Percentiles rank a stretch among this genome's conserved stretches.
These are phyloP conservation scores for Sciaenops ocellatus DNA, from an alignment of 2,797 vertebrate species.

Conservation along the genomic window DNA sequence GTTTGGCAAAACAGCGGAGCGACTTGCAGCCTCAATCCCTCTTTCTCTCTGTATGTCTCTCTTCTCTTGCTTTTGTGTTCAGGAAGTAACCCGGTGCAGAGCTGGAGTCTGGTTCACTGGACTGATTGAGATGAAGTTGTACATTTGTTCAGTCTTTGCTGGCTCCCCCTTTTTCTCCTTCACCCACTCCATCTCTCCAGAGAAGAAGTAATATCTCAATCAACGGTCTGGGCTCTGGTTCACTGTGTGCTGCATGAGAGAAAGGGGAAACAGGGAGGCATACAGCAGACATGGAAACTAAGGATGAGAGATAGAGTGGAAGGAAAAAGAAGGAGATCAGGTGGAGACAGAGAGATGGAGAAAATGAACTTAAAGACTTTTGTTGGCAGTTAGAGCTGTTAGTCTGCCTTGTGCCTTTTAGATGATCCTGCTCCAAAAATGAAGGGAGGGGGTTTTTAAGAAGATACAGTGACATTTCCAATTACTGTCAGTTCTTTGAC, in stretches of 20 bases:
- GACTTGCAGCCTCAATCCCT: too few relatives aligned
- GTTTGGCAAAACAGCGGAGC: slow-evolving; percentile 50
- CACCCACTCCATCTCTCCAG: slow-evolving; percentile 43
- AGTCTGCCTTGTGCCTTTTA: slow-evolving; percentile 19
- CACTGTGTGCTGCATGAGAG: slow-evolving; percentile 36
- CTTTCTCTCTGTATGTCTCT: slow-evolving; percentile 6
- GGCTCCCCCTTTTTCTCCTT: slow-evolving; percentile 26
- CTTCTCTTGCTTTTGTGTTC: slow-evolving; percentile 1
- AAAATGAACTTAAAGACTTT: slow-evolving; percentile 39
- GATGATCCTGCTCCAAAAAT: slow-evolving; percentile 35
- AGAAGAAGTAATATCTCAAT: slow-evolving; percentile 68
- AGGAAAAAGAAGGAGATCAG: slow-evolving; percentile 26
- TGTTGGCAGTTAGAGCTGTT: slow-evolving; percentile 45
- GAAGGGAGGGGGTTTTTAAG: slow-evolving; percentile 35
- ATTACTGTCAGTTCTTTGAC: slow-evolving; percentile 56
- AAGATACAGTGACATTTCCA: slow-evolving; percentile 63
- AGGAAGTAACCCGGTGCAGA: slow-evolving; percentile 35
- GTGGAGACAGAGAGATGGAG: slow-evolving; percentile 25
- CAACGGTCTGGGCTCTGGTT: slow-evolving; percentile 50
- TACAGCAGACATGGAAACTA: slow-evolving; percentile 24
- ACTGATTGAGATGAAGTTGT: slow-evolving; percentile 62
- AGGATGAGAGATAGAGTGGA: slow-evolving; percentile 14
- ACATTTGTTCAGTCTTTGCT: slow-evolving; percentile 47
- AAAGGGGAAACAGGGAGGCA: slow-evolving; percentile 13
- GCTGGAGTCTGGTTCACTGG: slow-evolving; percentile 40